These are phyloP conservation scores for Dermochelys coriacea DNA, from an alignment of 2,797 vertebrate species.

Conservation along the genomic window DNA sequence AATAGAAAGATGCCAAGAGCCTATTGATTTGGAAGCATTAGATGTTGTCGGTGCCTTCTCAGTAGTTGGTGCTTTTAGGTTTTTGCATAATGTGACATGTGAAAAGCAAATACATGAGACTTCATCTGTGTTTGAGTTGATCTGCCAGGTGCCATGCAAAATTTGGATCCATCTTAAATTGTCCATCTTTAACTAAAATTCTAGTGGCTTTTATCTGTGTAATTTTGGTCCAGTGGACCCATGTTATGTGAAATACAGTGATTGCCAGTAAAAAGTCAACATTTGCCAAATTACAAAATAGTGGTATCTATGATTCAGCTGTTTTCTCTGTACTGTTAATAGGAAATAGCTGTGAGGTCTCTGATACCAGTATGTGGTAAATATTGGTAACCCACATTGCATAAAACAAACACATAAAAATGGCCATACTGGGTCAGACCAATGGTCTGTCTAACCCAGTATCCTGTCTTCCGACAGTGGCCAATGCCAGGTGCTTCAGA, in stretches of 20 bases:
- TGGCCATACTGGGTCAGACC: too few relatives aligned
- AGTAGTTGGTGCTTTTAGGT: neutral
- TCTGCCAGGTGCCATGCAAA: neutral
- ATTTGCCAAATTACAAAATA: neutral
- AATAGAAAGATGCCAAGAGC: neutral
- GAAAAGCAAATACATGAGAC: neutral
- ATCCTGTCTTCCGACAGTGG: too few relatives aligned
- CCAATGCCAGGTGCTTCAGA: too few relatives aligned
- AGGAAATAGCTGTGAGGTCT: neutral
- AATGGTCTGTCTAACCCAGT: too few relatives aligned
- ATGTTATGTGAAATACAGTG: neutral
- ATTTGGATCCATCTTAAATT: neutral
- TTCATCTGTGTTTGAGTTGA: neutral
- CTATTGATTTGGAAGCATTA: neutral
- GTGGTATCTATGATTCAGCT: neutral
- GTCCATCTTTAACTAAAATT: neutral
- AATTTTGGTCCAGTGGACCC: neutral
- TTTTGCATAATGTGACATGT: neutral
- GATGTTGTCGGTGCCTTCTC: neutral
- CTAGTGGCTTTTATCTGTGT: neutral
- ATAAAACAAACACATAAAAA: too few relatives aligned
- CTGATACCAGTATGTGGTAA: neutral
- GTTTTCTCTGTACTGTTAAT: neutral
- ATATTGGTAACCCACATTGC: neutral
- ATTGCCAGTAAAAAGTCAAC: neutral